phyloP scores from a whole-genome alignment of 2,797 vertebrate genomes.

The Syngnathus rostellatus region DNA sequence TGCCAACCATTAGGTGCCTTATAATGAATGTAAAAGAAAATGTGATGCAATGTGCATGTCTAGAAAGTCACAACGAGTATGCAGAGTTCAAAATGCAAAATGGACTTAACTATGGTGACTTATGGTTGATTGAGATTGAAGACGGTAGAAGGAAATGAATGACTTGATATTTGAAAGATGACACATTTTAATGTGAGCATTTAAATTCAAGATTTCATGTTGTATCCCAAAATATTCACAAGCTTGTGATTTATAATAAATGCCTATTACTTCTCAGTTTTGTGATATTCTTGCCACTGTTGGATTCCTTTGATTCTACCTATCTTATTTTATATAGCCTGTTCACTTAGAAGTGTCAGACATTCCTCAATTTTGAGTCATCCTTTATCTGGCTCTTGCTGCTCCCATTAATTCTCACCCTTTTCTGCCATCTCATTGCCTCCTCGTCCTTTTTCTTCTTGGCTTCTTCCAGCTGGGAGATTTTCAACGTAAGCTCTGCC shows the following conservation, averaged over 20 bases:
- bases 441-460: conserved; percentile 91
- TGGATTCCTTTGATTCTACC: not conserved
- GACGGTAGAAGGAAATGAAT: not conserved
- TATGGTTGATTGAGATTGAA: not conserved
- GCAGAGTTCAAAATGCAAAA: no score
- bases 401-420: conserved; percentile 72
- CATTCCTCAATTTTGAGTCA: conserved; percentile 45
- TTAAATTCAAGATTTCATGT: not conserved
- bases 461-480: conserved; percentile 85
- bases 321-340: not conserved
- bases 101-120: not conserved
- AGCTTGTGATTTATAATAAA: not conserved
- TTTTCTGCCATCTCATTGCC: conserved; percentile 85
- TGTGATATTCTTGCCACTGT: conserved; percentile 1
- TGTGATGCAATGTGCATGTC: no score
- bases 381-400: conserved; percentile 29
- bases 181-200: not conserved
- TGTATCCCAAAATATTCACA: not conserved
- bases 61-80: no score
- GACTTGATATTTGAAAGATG: not conserved
- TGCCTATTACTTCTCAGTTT: not conserved
- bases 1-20: no score
- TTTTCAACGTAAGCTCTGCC: conserved; percentile 85
- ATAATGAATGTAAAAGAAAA: no score
- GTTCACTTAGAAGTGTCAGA: conserved; percentile 22